These are phyloP conservation scores for Crypturellus undulatus DNA, from an alignment of 2,113 vertebrate species.

Conservation along the genomic window DNA sequence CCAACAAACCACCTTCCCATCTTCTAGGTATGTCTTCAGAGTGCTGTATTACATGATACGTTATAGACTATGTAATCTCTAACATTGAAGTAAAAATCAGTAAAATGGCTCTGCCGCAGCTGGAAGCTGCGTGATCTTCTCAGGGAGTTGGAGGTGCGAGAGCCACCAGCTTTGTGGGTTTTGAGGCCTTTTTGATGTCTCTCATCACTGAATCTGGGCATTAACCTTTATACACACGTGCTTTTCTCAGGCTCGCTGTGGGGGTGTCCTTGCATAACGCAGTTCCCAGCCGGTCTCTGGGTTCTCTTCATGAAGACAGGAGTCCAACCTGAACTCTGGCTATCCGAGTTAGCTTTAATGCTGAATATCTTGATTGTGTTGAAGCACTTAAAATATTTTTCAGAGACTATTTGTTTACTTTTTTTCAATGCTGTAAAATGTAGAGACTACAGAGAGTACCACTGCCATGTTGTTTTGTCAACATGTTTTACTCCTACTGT, in stretches of 20 bases:
- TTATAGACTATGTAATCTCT: background rate
- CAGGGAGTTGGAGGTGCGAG: background rate
- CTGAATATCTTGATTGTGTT: background rate
- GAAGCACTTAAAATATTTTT: background rate
- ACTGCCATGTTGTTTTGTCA: accelerated
- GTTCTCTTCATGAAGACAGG: background rate
- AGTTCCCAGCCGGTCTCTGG: no score
- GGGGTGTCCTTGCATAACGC: no score
- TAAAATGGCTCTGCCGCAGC: background rate
- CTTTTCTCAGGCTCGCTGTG: no score
- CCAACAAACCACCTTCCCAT: background rate
- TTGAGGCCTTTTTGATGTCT: background rate
- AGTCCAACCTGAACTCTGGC: background rate
- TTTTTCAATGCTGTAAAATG: background rate
- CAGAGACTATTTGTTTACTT: background rate
- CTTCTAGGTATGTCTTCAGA: background rate
- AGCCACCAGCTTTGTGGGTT: background rate
- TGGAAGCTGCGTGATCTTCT: background rate
- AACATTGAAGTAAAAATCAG: background rate
- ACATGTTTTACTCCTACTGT: background rate
- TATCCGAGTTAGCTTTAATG: background rate
- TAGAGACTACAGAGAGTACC: background rate
- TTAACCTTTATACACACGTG: background rate
- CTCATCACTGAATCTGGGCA: background rate
- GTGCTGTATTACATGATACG: background rate